Base-by-base conservation (phyloP, 2,113 vertebrate genomes). In the Turdus rufiventris region DNA sequence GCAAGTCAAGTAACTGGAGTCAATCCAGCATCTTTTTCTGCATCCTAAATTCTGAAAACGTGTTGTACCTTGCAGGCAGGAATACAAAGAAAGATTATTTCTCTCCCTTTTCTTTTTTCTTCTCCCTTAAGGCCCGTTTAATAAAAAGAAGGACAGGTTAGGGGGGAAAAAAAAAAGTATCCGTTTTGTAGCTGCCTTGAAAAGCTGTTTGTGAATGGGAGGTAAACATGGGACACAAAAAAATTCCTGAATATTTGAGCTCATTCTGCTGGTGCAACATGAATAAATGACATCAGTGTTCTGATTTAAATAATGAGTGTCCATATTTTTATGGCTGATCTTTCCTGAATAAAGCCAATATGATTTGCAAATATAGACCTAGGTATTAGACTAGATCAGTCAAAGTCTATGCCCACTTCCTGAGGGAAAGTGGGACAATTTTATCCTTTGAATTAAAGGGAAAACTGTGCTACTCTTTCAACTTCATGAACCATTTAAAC, bases 1-100 rank as follows among this genome's bases (percentile, higher is more conserved):
- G 6, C 84, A 94, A 94, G 10, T 45, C n/a, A 90, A 89, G 81
- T 82, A 97, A 95, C 73, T 91, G 88, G 94, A 96, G 84, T 94
- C 88, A 94, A 89, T 91, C 79, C 80, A 95, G 61, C 60, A 80
- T 2, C 9, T 57, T 85, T 97, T 94, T 8, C 48, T 82, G 85
- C 76, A 45, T 20, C 40, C 28, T 71, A 89, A 78, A 87, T 92
- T 84, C 50, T 85, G 71, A 94, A 96, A 95, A 84, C 28, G 18
- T 56, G 48, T 92, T 94, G 81, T 57, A 89, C 60, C 43, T 95
- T 89, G 29, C 3, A 34, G 79, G 73, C 47, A 94, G 78, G 93
- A 94, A 29, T 20, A 86, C 14, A 20, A 74, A 28, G 34, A 70
- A 70, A 84, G 10, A 87, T 38, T 79, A 8, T 36, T 85, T 96